Evolutionary conservation across 2,113 vertebrate genomes (phyloP).

Genomic region (Tragulus kanchil): DNA sequence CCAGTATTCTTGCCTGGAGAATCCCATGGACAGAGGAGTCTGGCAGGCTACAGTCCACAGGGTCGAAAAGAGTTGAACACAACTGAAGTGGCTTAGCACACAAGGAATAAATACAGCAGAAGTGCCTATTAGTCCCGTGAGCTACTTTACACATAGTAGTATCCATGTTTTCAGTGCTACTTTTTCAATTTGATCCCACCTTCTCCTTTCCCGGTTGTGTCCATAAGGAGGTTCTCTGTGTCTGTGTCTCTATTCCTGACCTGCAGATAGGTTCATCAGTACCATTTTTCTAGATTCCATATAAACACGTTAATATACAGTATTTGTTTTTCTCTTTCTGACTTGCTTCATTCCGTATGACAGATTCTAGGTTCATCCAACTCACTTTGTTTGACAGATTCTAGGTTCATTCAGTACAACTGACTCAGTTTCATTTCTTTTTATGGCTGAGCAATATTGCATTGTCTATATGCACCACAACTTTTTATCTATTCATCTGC

Average conservation of each 20-base stretch:
- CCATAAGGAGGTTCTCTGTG: neutral
- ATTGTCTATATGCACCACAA: no score
- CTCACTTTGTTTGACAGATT: neutral
- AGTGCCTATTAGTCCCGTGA: neutral
- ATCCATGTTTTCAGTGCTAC: neutral
- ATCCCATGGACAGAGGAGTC: neutral
- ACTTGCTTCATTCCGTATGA: neutral
- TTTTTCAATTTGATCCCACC: neutral
- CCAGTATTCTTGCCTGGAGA: neutral
- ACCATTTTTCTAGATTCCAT: neutral
- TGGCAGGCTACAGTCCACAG: neutral
- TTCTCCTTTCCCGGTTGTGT: neutral
- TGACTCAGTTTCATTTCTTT: no score
- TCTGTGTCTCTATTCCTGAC: neutral
- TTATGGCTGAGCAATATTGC: no score
- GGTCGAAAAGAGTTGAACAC: neutral
- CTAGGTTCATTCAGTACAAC: no score
- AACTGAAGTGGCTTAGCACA: neutral
- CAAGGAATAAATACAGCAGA: neutral
- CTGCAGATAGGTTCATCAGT: neutral
- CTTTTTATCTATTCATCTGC: no score
- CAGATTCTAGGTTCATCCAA: neutral
- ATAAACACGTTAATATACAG: neutral
- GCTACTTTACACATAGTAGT: fast-evolving
- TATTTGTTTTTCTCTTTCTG: neutral